Evolutionary conservation across 2,797 vertebrate genomes (phyloP).

Genomic region (Phalanger gymnotis): DNA sequence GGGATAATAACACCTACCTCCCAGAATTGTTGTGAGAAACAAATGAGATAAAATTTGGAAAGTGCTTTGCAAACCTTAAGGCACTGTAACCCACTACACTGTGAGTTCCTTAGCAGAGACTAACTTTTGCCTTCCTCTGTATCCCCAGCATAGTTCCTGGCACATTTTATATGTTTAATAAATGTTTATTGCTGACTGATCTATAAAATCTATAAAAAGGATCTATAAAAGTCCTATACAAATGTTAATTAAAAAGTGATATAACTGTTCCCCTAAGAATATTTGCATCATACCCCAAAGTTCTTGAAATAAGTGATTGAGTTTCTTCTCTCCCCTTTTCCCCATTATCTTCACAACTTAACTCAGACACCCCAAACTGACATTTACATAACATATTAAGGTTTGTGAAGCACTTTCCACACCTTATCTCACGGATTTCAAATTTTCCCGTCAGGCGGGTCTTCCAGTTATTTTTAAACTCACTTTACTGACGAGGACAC

Average conservation of each 20-base stretch:
- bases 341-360: not conserved
- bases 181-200: not conserved
- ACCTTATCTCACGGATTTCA: not conserved
- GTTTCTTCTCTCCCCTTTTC: not conserved
- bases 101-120: not conserved
- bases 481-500: not conserved
- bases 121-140: not conserved
- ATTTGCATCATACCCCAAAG: not conserved
- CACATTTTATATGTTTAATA: not conserved
- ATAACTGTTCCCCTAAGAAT: not conserved
- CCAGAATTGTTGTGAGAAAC: not conserved
- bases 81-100: not conserved
- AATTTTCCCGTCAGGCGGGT: not conserved
- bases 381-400: not conserved
- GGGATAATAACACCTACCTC: not conserved
- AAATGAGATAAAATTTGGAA: not conserved
- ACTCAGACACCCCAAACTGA: not conserved
- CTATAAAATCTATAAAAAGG: not conserved
- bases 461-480: not conserved
- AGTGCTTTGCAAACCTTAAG: not conserved
- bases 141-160: not conserved
- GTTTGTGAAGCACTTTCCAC: not conserved
- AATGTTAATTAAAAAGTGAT: not conserved
- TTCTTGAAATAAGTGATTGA: not conserved
- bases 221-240: not conserved